These are phyloP conservation scores for Brachylomia viminalis DNA, from an alignment of 2,888 invertebrate genomes.

Conservation along the genomic window DNA sequence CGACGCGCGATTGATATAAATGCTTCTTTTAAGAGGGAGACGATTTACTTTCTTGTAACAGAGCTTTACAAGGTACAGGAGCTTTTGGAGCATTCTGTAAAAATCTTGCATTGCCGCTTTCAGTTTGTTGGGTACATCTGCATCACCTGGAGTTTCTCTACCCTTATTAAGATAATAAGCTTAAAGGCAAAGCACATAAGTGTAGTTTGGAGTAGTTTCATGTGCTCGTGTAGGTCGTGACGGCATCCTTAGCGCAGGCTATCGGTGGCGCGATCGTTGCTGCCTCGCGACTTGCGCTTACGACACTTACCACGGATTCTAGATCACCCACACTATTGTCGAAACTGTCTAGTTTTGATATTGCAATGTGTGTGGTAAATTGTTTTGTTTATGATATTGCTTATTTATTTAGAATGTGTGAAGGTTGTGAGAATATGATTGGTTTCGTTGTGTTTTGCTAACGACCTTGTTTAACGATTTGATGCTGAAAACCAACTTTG, in stretches of 20 bases:
- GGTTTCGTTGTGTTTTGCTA: not conserved
- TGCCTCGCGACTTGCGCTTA: constrained; percentile 57
- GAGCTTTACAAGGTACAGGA: not conserved
- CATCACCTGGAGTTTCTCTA: not conserved
- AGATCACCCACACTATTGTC: constrained; percentile 62
- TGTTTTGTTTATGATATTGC: not conserved
- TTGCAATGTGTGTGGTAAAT: constrained; percentile 51
- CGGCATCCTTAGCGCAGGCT: constrained; percentile 63
- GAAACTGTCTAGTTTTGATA: constrained; percentile 54
- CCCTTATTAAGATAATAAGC: constrained; percentile 37
- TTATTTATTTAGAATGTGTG: constrained; percentile 1
- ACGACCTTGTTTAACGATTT: not conserved
- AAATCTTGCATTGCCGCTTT: not conserved
- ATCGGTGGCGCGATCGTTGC: constrained; percentile 71
- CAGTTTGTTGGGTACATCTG: not conserved
- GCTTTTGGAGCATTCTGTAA: not conserved
- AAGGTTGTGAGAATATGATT: constrained; percentile 2
- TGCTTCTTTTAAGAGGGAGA: not conserved
- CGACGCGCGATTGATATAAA: not conserved
- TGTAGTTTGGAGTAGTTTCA: constrained; percentile 36
- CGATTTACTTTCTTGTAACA: no score
- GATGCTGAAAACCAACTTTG: not conserved
- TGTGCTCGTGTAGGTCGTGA: constrained; percentile 69
- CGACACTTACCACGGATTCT: constrained; percentile 64
- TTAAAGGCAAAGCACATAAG: constrained; percentile 26